Evolutionary conservation across 2,888 invertebrate genomes (phyloP).

Genomic region (Synergus gifuensis): DNA sequence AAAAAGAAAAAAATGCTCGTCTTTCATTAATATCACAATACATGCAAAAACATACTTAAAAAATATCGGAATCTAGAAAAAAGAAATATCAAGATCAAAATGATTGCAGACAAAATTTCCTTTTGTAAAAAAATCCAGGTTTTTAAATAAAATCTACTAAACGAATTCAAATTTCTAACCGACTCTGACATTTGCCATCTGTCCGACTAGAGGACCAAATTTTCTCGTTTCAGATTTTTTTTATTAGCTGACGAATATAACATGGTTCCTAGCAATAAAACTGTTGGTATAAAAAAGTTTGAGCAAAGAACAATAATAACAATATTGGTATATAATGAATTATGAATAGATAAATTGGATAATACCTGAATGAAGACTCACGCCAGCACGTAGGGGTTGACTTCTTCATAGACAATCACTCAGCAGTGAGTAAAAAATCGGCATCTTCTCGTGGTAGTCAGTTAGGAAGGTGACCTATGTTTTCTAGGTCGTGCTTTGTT

Average conservation of each 20-base stretch:
- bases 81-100: not conserved
- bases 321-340: constrained; percentile 77
- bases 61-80: constrained; percentile 5
- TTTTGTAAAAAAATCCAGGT: not conserved
- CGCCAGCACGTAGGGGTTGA: constrained; percentile 77
- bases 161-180: constrained; percentile 36
- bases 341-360: constrained; percentile 81
- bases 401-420: constrained; percentile 78
- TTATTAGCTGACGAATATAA: constrained; percentile 32
- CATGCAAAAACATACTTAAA: constrained; percentile 39
- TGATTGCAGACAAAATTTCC: not conserved
- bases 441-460: constrained; percentile 78
- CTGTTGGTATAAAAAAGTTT: constrained; percentile 63
- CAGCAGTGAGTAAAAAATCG: constrained; percentile 77
- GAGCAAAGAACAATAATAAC: constrained; percentile 72
- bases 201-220: constrained; percentile 35
- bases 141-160: constrained; percentile 44
- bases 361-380: constrained; percentile 81
- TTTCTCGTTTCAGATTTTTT: constrained; percentile 14
- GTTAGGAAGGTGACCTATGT: constrained; percentile 78
- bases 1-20: constrained; percentile 32
- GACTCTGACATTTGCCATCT: constrained; percentile 27
- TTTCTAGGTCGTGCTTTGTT: constrained; percentile 76
- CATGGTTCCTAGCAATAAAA: constrained; percentile 51
- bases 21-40: constrained; percentile 39